Conservation (phyloP, 2,888 invertebrate species). For the Leucania comma region DNA sequence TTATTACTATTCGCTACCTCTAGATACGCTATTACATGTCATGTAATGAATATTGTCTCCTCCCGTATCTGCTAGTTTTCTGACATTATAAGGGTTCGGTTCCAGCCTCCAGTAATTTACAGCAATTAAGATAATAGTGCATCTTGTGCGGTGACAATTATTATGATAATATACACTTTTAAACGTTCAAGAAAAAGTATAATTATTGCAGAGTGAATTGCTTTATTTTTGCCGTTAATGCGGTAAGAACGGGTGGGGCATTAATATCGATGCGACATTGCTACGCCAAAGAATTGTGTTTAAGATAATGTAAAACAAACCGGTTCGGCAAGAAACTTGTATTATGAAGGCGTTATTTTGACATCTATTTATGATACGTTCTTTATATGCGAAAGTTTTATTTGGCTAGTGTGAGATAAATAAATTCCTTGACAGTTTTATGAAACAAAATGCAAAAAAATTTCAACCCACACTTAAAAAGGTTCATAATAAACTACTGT, state of each 20-base stretch:
- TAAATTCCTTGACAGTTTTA: neutral
- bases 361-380: conserved; percentile 32
- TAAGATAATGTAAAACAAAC: conserved; percentile 27
- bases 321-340: conserved; percentile 40
- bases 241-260: neutral
- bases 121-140: conserved; percentile 45
- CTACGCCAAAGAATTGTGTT: conserved; percentile 29
- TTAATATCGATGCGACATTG: conserved; percentile 28
- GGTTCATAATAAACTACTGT: neutral
- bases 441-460: neutral
- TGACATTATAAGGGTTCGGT: conserved; percentile 31
- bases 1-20: neutral
- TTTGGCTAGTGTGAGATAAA: neutral
- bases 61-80: conserved; percentile 18
- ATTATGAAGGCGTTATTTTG: conserved; percentile 10
- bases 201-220: conserved; percentile 23
- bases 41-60: conserved; percentile 28
- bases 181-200: conserved; percentile 20
- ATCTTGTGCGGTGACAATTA: conserved; percentile 41
- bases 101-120: conserved; percentile 43
- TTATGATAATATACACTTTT: conserved; percentile 41
- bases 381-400: conserved; percentile 19
- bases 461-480: neutral
- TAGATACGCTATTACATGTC: neutral
- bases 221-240: conserved; percentile 40